Percentiles rank a stretch among this genome's conserved stretches.
These are phyloP conservation scores for Drosophila funebris DNA, from an alignment of 1,140 invertebrate species.

Conservation along the genomic window DNA sequence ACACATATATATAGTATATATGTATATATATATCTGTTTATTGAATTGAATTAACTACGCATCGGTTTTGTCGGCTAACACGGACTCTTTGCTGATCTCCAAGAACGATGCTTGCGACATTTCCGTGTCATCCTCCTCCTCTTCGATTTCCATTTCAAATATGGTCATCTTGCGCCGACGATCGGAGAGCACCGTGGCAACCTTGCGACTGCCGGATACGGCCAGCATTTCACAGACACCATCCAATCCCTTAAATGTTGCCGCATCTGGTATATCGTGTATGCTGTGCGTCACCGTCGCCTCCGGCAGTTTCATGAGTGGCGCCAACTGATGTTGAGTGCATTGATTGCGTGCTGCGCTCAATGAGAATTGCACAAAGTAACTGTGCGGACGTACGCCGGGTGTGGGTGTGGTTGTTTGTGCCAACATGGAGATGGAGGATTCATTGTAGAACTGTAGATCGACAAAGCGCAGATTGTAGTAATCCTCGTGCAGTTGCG, in stretches of 20 bases:
- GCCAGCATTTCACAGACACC: slow-evolving; percentile 90
- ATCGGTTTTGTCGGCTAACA: slow-evolving; percentile 38
- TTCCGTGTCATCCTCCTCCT: slow-evolving; percentile 93
- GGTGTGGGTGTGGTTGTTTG: slow-evolving; percentile 84
- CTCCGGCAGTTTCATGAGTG: slow-evolving; percentile 85
- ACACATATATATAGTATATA: not conserved
- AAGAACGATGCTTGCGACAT: slow-evolving; percentile 83
- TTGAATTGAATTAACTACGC: not conserved
- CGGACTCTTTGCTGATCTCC: slow-evolving; percentile 81
- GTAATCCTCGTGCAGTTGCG: slow-evolving; percentile 49
- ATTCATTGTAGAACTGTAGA: slow-evolving; percentile 91
- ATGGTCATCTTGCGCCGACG: slow-evolving; percentile 91
- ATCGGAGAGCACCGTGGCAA: slow-evolving; percentile 93
- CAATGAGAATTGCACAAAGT: slow-evolving; percentile 88
- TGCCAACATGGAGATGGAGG: slow-evolving; percentile 90
- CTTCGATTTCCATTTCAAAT: slow-evolving; percentile 96
- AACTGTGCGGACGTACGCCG: slow-evolving; percentile 84
- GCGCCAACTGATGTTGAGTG: slow-evolving; percentile 73
- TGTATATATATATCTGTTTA: too few relatives aligned
- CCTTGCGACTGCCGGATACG: slow-evolving; percentile 94
- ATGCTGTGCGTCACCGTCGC: slow-evolving; percentile 84
- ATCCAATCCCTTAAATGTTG: slow-evolving; percentile 87
- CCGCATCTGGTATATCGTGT: slow-evolving; percentile 84
- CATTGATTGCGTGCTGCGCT: slow-evolving; percentile 83
- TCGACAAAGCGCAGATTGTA: slow-evolving; percentile 78